Evolutionary conservation across 1,140 invertebrate species (phyloP).

Genomic region (Papilio polyxenes): DNA sequence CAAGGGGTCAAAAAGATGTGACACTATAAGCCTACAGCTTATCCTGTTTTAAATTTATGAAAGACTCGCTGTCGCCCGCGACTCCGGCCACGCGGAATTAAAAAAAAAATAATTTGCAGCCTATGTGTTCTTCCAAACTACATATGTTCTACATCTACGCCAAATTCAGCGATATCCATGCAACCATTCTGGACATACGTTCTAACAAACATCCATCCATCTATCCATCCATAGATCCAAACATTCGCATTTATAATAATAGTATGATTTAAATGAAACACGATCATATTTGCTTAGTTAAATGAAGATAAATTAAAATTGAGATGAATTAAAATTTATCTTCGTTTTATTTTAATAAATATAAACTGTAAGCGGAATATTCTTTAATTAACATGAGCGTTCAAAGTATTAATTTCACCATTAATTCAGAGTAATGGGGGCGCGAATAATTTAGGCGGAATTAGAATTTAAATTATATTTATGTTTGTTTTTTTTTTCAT

Average conservation of each 20-base stretch:
- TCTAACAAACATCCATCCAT: too few relatives aligned
- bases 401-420: conserved; percentile 79
- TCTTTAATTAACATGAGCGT: conserved; percentile 74
- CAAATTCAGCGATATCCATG: too few relatives aligned
- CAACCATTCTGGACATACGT: too few relatives aligned
- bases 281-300: conserved; percentile 16
- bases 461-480: conserved; percentile 75
- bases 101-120: too few relatives aligned
- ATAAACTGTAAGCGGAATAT: conserved; percentile 42
- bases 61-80: background rate
- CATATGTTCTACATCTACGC: too few relatives aligned
- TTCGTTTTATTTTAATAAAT: conserved; percentile 27
- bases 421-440: conserved; percentile 78
- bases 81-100: too few relatives aligned
- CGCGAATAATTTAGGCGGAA: conserved; percentile 67
- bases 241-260: too few relatives aligned
- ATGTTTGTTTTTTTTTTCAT: conserved; percentile 61
- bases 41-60: background rate
- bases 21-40: background rate
- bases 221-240: too few relatives aligned
- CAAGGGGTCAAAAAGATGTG: background rate
- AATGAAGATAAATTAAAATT: conserved; percentile 18
- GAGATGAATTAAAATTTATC: conserved; percentile 10
- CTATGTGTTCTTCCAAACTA: too few relatives aligned
- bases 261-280: background rate